Evolutionary conservation across 2,888 invertebrate species (phyloP).

Genomic region (Exephanes ischioxanthus): DNA sequence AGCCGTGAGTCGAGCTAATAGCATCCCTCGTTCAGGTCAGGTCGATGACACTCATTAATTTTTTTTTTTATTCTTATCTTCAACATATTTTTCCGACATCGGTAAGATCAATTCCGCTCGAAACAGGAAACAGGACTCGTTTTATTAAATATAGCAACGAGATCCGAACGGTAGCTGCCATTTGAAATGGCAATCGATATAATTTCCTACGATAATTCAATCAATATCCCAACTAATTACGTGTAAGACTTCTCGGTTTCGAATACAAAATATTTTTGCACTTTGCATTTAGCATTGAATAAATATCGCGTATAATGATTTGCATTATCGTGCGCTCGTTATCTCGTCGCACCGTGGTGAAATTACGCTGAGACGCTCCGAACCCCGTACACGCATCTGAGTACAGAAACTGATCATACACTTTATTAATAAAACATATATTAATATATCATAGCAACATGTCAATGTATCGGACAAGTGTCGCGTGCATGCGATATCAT

Average conservation of each 20-base stretch:
- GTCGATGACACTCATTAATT: conserved; percentile 47
- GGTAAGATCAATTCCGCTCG: not conserved
- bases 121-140: not conserved
- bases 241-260: conserved; percentile 29
- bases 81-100: not conserved
- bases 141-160: conserved; percentile 4
- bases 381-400: conserved; percentile 23
- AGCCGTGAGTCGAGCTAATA: conserved; percentile 30
- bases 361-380: conserved; percentile 29
- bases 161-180: conserved; percentile 40
- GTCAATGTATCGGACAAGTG: conserved; percentile 11
- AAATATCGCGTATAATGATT: conserved; percentile 24
- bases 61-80: conserved; percentile 10
- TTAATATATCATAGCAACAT: not conserved
- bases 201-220: conserved; percentile 74
- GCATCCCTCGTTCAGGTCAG: conserved; percentile 12
- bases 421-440: conserved; percentile 18
- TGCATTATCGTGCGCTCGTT: conserved; percentile 13
- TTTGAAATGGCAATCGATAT: conserved; percentile 60
- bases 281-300: not conserved
- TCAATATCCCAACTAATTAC: conserved; percentile 61
- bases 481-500: conserved; percentile 34
- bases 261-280: conserved; percentile 7
- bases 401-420: conserved; percentile 8
- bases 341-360: not conserved